phyloP scores from a whole-genome alignment of 2,797 vertebrate genomes.

The Pangasius sanitwongsei region DNA sequence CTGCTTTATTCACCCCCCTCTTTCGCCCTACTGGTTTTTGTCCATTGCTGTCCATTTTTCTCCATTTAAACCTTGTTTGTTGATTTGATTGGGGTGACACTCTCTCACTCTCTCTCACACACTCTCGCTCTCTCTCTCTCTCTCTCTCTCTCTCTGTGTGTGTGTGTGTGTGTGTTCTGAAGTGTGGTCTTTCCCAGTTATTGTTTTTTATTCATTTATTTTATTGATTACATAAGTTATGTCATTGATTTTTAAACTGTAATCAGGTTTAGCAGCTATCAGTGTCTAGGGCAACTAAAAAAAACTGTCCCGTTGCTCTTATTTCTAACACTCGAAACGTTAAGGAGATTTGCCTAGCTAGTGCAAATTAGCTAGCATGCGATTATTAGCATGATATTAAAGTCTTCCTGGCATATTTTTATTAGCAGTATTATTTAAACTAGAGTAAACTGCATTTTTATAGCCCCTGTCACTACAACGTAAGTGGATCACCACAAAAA shows the following conservation, averaged over 20 bases:
- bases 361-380: neutral
- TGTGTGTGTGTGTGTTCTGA: neutral
- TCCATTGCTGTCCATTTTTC: neutral
- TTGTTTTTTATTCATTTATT: neutral
- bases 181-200: neutral
- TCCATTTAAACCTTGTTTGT: neutral
- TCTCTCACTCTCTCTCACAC: too few relatives aligned
- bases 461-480: neutral
- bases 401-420: neutral
- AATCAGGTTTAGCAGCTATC: neutral
- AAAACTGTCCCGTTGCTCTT: slow-evolving; percentile 28
- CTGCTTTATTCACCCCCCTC: slow-evolving; percentile 40
- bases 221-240: neutral
- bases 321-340: neutral
- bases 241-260: neutral
- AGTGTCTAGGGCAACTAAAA: neutral
- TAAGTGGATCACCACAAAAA: neutral
- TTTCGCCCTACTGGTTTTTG: slow-evolving; percentile 48
- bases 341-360: neutral
- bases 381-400: neutral
- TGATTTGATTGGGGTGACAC: neutral
- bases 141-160: neutral
- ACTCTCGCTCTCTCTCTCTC: too few relatives aligned
- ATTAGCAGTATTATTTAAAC: neutral
- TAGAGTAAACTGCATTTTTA: neutral